phyloP scores from a whole-genome alignment of 2,888 invertebrate species.

The Boloria selene region DNA sequence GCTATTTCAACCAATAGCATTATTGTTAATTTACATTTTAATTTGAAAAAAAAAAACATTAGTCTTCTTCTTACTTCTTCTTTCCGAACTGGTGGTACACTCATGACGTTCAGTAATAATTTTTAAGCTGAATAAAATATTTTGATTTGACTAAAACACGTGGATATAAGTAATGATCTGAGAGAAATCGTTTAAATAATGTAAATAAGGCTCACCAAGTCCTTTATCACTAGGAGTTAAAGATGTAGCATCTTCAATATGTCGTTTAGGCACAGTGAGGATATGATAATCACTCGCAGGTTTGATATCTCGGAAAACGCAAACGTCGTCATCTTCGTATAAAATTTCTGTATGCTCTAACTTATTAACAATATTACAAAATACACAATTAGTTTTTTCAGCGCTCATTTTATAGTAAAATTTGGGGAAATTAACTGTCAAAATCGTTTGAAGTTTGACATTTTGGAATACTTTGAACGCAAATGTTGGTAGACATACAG shows the following conservation, averaged over 20 bases:
- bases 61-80: no score
- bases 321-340: slow-evolving; percentile 87
- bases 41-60: no score
- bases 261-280: slow-evolving; percentile 88
- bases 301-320: slow-evolving; percentile 91
- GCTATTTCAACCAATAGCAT: no score
- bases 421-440: slow-evolving; percentile 11
- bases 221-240: slow-evolving; percentile 85
- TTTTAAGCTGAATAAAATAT: no score
- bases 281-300: slow-evolving; percentile 92
- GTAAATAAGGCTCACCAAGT: slow-evolving; percentile 81
- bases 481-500: slow-evolving; percentile 18
- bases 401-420: slow-evolving; percentile 9
- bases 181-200: background rate
- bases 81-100: no score
- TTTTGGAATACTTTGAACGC: slow-evolving; percentile 3
- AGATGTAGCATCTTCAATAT: slow-evolving; percentile 88
- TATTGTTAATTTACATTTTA: no score
- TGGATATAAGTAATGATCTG: background rate
- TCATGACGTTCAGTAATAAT: no score
- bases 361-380: slow-evolving; percentile 88
- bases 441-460: slow-evolving; percentile 7
- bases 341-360: slow-evolving; percentile 83
- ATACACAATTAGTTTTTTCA: slow-evolving; percentile 82
- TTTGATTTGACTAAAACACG: no score